A percentile compares a stretch with the other conserved stretches of the same genome.
Evolutionary conservation across 2,113 vertebrate species (phyloP).

Genomic region (Lathamus discolor): DNA sequence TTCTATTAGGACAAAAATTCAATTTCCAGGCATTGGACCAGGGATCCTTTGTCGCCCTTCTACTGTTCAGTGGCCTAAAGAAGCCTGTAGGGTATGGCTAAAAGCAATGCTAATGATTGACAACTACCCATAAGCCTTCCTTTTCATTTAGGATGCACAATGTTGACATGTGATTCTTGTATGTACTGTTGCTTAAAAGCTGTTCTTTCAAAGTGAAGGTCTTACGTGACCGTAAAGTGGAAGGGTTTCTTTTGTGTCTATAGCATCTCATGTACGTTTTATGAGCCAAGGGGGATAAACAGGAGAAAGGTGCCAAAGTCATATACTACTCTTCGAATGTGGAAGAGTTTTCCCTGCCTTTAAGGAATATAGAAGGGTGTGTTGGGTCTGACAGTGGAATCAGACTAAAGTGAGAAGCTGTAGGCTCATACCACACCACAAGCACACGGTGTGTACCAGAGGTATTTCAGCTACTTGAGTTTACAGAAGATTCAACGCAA

Average conservation of each 20-base stretch:
- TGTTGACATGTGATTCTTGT: not conserved
- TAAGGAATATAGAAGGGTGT: not conserved
- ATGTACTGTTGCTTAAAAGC: not conserved
- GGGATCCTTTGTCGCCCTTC: not conserved
- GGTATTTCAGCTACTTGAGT: not conserved
- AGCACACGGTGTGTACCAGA: too few species aligned
- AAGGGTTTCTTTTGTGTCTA: not conserved
- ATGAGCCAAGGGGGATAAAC: not conserved
- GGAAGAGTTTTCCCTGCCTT: not conserved
- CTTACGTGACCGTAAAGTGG: not conserved
- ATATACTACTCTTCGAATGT: not conserved
- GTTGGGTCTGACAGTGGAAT: not conserved
- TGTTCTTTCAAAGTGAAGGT: not conserved
- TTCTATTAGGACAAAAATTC: constrained; percentile 45
- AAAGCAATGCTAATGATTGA: not conserved
- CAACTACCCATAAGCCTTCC: not conserved
- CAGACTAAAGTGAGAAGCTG: not conserved
- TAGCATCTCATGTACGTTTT: not conserved
- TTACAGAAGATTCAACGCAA: not conserved
- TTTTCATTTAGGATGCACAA: not conserved
- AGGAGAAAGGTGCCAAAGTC: not conserved
- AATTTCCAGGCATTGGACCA: constrained; percentile 10
- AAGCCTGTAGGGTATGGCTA: not conserved
- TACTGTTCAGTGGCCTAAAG: constrained; percentile 17
- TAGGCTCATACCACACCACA: not conserved